Conservation (phyloP, 1,140 invertebrate genomes). For the Geopemphigus sp. region DNA sequence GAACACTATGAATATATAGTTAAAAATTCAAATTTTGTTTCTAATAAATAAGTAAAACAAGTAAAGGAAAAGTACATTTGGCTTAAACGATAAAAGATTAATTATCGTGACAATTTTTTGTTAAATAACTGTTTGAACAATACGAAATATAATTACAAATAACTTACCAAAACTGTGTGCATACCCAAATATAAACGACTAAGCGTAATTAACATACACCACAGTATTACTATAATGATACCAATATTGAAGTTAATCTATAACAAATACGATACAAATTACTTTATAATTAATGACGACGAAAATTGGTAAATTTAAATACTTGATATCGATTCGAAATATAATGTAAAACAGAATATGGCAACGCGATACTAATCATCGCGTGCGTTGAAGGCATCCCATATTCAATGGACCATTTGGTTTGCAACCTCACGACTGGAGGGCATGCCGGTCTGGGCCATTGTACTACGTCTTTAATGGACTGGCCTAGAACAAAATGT, state of each 20-base stretch:
- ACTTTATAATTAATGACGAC: not conserved
- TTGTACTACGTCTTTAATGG: conserved; percentile 79
- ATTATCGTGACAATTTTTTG: too few species aligned
- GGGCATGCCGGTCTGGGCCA: conserved; percentile 80
- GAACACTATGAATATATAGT: too few species aligned
- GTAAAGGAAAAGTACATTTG: too few species aligned
- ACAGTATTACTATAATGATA: conserved; percentile 57
- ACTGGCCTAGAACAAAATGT: conserved; percentile 67
- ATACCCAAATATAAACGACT: conserved; percentile 89
- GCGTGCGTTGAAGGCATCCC: conserved; percentile 94
- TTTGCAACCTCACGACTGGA: conserved; percentile 77
- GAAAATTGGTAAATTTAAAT: conserved; percentile 8
- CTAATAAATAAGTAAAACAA: too few species aligned
- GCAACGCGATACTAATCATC: conserved; percentile 83
- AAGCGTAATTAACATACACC: conserved; percentile 76
- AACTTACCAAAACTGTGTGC: conserved; percentile 78
- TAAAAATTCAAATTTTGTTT: too few species aligned
- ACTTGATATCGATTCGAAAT: conserved; percentile 75
- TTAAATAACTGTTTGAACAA: too few species aligned
- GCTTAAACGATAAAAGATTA: too few species aligned
- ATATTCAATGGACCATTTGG: conserved; percentile 84
- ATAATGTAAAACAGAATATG: conserved; percentile 77
- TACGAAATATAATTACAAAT: too few species aligned
- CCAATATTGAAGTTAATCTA: conserved; percentile 59
- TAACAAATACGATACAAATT: conserved; percentile 52